Conservation (phyloP, 2,797 vertebrate genomes). For the Helicolenus hilgendorfi region DNA sequence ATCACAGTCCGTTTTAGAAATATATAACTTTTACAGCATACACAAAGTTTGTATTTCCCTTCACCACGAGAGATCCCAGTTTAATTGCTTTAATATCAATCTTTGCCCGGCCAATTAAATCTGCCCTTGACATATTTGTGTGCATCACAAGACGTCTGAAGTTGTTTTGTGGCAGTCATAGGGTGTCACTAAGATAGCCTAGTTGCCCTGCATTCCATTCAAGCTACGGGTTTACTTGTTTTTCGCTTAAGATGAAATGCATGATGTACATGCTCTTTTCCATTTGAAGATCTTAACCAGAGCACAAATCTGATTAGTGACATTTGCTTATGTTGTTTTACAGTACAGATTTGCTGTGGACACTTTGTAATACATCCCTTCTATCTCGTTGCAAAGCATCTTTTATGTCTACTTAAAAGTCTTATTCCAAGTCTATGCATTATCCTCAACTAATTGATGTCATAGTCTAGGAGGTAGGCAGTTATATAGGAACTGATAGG, state of each 20-base stretch:
- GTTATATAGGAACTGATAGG: neutral
- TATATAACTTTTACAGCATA: neutral
- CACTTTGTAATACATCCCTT: neutral
- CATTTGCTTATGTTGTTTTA: conserved; percentile 56
- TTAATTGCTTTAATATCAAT: neutral
- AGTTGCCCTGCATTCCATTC: conserved; percentile 16
- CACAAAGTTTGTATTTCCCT: neutral
- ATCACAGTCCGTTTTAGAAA: neutral
- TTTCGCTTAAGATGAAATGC: conserved; percentile 20
- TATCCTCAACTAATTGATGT: neutral
- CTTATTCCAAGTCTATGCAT: neutral
- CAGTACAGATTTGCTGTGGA: neutral
- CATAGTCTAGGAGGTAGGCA: neutral
- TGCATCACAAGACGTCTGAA: conserved; percentile 17
- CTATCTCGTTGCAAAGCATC: neutral
- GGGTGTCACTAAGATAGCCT: neutral
- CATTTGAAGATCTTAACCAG: conserved; percentile 17
- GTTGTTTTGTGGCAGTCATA: conserved; percentile 21
- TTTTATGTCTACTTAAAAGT: neutral
- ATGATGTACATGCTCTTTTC: neutral
- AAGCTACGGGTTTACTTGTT: neutral
- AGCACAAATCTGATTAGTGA: conserved; percentile 53
- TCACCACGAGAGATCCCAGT: neutral
- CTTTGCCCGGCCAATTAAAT: neutral
- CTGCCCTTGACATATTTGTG: neutral